Conservation (phyloP, 2,888 invertebrate genomes). For the Tipula confusa region DNA sequence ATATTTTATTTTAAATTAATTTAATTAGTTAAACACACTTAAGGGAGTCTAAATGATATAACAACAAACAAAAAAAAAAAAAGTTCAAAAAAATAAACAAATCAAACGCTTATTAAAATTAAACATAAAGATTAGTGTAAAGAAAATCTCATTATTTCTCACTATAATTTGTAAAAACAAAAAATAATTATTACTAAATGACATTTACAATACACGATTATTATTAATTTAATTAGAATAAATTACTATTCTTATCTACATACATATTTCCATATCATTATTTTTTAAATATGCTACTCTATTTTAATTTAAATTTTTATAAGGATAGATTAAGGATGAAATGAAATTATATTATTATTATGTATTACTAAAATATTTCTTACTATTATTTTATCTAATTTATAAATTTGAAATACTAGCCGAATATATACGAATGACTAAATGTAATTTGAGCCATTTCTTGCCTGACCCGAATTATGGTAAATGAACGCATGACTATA, state of each 20-base stretch:
- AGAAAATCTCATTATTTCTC: neutral
- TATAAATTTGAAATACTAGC: neutral
- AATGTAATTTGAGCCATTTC: neutral
- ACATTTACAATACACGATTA: neutral
- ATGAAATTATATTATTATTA: neutral
- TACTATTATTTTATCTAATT: neutral
- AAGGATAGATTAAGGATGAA: neutral
- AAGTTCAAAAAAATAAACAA: slow-evolving; percentile 10
- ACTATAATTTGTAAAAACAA: neutral
- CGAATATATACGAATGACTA: neutral
- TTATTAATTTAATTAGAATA: neutral
- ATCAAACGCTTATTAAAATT: slow-evolving; percentile 12
- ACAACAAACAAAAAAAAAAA: neutral
- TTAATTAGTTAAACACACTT: neutral
- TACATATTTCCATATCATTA: neutral
- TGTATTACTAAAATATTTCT: neutral
- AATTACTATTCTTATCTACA: neutral
- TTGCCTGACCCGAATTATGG: neutral
- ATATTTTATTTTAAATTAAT: neutral
- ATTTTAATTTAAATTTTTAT: neutral
- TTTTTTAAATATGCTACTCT: neutral
- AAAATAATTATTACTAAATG: neutral
- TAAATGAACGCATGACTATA: neutral
- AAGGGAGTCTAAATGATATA: neutral
- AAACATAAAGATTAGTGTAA: neutral